Evolutionary conservation across 2,888 invertebrate species (phyloP).

Genomic region (Rhimphoctona megacephalus): DNA sequence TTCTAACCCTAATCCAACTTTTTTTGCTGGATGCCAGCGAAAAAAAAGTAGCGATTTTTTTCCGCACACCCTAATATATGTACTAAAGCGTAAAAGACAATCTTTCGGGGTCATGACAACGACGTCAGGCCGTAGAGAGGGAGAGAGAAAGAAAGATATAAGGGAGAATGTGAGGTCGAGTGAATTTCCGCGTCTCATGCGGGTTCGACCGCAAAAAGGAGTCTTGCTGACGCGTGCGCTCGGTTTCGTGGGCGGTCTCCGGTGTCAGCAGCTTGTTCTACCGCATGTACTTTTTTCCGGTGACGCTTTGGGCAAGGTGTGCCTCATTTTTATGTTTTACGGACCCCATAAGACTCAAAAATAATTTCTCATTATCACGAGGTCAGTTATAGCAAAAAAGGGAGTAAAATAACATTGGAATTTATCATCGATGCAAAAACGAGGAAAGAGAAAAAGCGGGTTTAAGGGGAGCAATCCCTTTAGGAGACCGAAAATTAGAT

Average conservation of each 20-base stretch:
- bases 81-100: background rate
- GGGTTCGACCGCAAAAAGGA: conserved; percentile 33
- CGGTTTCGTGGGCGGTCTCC: conserved; percentile 63
- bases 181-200: conserved; percentile 63
- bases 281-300: conserved; percentile 37
- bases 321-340: background rate
- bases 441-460: background rate
- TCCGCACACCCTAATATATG: too few species aligned
- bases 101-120: background rate
- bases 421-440: background rate
- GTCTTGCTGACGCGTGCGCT: conserved; percentile 67
- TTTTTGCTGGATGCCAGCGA: too few species aligned
- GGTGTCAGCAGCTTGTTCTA: conserved; percentile 56
- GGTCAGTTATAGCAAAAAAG: background rate
- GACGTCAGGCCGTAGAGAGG: background rate
- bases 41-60: too few species aligned
- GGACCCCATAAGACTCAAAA: conserved; percentile 1
- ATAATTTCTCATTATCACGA: background rate
- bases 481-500: too few species aligned
- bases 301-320: conserved; percentile 21
- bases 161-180: conserved; percentile 44
- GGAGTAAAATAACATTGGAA: background rate
- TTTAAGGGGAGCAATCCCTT: too few species aligned
- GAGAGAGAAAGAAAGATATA: background rate
- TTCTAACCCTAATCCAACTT: too few species aligned